Conservation (phyloP, 2,113 vertebrate genomes). For the Crotalus tigris region DNA sequence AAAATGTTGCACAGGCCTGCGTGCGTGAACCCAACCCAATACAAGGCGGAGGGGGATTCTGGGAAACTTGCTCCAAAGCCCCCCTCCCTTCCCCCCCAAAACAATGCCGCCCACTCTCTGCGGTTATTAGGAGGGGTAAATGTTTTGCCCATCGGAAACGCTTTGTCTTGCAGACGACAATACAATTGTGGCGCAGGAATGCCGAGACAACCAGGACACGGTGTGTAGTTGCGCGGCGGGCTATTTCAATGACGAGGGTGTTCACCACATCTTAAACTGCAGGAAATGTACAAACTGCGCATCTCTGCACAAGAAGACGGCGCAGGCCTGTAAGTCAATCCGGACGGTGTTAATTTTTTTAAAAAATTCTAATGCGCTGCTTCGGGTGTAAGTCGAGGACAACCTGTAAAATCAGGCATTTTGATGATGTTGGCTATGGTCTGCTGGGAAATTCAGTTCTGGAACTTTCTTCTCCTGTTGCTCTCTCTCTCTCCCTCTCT, state of each 20-base stretch:
- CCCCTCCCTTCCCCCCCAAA: too few species aligned
- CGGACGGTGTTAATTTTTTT: not conserved
- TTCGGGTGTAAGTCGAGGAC: too few species aligned
- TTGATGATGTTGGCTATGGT: too few species aligned
- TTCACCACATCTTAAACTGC: fast-evolving
- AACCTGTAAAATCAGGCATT: too few species aligned
- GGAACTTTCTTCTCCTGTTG: not conserved
- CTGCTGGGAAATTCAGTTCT: too few species aligned
- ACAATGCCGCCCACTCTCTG: not conserved
- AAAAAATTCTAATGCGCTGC: too few species aligned
- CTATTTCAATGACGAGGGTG: not conserved
- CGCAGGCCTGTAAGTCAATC: conserved; percentile 43
- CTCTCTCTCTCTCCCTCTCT: too few species aligned
- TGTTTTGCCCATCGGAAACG: not conserved
- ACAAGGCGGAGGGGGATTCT: not conserved
- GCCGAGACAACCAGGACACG: conserved; percentile 43
- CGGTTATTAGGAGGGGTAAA: not conserved
- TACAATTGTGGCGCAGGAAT: conserved; percentile 46
- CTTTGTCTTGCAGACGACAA: not conserved
- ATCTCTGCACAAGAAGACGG: not conserved
- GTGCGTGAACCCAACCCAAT: not conserved
- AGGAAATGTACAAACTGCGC: conserved; percentile 49
- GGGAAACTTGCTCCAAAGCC: not conserved
- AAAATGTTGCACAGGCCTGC: not conserved
- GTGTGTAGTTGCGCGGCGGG: conserved; percentile 59